Evolutionary conservation across 2,888 invertebrate species (phyloP).

Genomic region (Harpalus rubripes): DNA sequence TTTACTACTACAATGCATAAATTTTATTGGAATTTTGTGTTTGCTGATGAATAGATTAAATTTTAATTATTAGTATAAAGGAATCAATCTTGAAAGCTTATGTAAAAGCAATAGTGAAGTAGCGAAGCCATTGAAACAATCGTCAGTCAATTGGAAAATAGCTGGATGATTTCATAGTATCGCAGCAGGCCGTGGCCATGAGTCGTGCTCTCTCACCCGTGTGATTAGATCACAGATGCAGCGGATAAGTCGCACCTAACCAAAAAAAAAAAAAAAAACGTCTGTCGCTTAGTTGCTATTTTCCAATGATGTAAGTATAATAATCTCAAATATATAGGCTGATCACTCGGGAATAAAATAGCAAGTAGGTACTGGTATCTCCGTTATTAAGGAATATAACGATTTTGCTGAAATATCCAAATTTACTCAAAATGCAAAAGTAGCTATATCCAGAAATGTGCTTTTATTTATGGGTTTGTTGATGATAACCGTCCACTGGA

Average conservation of each 20-base stretch:
- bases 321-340: neutral
- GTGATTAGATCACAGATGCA: slow-evolving; percentile 11
- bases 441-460: no score
- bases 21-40: neutral
- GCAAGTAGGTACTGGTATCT: no score
- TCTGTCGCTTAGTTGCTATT: neutral
- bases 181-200: slow-evolving; percentile 5
- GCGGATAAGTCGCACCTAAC: neutral
- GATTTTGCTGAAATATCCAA: no score
- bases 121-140: slow-evolving; percentile 57
- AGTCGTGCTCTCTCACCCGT: neutral
- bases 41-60: neutral
- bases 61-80: slow-evolving; percentile 7
- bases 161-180: slow-evolving; percentile 32
- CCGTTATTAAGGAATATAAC: no score
- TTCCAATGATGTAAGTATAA: neutral
- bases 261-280: neutral
- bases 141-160: slow-evolving; percentile 58
- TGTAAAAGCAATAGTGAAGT: neutral
- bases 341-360: no score
- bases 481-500: no score
- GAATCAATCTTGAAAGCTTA: slow-evolving; percentile 3
- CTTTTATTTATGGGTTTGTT: no score
- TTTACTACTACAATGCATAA: neutral
- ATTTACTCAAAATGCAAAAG: no score